Percentiles rank a stretch among this genome's conserved stretches.
phyloP scores from a whole-genome alignment of 2,797 vertebrate genomes.

The Oceanodroma leucorhoa region DNA sequence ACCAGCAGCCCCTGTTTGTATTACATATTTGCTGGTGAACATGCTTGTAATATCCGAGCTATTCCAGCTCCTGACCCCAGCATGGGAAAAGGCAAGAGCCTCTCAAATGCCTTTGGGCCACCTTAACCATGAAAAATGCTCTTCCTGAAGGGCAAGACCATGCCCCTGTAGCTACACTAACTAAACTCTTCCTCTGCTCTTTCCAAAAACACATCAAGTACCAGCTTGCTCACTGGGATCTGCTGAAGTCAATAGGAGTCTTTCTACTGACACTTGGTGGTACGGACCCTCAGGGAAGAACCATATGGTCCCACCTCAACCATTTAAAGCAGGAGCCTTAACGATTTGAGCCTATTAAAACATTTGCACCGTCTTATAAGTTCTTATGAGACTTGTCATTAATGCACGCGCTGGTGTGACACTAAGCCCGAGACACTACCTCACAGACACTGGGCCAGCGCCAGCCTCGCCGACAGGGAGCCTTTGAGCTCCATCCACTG shows the following conservation, averaged over 20 bases:
- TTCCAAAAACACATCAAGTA: neutral
- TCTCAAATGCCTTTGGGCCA: neutral
- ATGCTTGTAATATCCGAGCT: neutral
- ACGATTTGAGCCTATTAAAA: neutral
- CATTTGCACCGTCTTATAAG: neutral
- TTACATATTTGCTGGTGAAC: neutral
- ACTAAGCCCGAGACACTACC: neutral
- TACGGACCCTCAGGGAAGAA: neutral
- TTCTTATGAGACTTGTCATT: neutral
- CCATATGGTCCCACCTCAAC: neutral
- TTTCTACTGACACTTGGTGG: neutral
- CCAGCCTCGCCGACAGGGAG: fast-evolving
- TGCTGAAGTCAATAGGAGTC: neutral
- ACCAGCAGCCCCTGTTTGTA: neutral
- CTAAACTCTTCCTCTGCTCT: neutral
- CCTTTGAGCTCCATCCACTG: neutral
- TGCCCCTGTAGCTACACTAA: neutral
- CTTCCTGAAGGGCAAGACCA: neutral
- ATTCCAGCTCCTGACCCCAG: neutral
- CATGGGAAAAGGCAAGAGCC: neutral
- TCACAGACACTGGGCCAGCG: neutral
- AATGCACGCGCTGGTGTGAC: neutral
- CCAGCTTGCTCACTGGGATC: neutral
- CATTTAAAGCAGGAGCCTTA: neutral
- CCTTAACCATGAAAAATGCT: neutral